phyloP scores from a whole-genome alignment of 2,888 invertebrate genomes.

The Tetranychus truncatus region DNA sequence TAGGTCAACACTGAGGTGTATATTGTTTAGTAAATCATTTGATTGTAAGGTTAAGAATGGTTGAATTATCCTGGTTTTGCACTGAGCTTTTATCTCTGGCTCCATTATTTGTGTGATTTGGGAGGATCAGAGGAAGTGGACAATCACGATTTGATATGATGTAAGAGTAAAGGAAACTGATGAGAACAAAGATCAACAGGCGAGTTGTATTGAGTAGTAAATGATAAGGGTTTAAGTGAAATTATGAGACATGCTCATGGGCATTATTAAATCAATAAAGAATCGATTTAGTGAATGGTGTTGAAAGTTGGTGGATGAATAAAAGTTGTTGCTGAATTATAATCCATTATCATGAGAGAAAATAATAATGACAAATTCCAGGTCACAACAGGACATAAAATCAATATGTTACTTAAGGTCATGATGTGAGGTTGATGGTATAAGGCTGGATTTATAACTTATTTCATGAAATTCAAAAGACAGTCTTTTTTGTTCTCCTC shows the following conservation, averaged over 20 bases:
- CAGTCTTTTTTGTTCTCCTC: too few relatives aligned
- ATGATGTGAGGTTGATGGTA: neutral
- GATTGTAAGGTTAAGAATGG: too few relatives aligned
- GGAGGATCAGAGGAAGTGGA: neutral
- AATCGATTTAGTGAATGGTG: neutral
- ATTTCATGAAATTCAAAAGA: neutral
- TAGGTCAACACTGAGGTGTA: too few relatives aligned
- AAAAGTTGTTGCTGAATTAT: neutral
- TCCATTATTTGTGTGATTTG: too few relatives aligned
- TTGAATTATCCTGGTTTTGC: too few relatives aligned
- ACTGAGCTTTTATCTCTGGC: too few relatives aligned
- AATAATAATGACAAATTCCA: neutral
- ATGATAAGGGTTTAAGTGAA: neutral
- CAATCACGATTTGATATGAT: too few relatives aligned
- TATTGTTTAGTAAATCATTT: too few relatives aligned
- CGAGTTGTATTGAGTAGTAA: neutral
- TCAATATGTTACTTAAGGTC: neutral
- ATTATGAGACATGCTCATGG: neutral
- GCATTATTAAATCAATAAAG: neutral
- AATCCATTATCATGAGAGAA: neutral
- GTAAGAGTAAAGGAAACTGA: neutral
- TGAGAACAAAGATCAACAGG: neutral
- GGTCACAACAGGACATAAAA: neutral
- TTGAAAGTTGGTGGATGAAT: neutral
- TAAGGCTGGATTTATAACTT: neutral